Percentiles rank a stretch among this genome's conserved stretches.
These are phyloP conservation scores for Limnephilus auricula DNA, from an alignment of 2,888 invertebrate genomes.

Conservation along the genomic window DNA sequence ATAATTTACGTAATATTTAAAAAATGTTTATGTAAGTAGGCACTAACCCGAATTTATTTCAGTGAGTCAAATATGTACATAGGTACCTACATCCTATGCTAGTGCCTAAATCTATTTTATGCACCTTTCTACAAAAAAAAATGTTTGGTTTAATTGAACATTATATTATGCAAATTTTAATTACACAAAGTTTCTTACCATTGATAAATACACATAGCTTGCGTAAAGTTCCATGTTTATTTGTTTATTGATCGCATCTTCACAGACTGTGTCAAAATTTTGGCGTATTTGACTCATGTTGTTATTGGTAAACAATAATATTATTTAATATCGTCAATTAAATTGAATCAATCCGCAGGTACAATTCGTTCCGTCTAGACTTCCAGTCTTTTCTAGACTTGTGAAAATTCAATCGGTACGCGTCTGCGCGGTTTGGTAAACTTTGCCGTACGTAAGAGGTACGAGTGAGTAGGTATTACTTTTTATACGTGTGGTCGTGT, in stretches of 20 bases:
- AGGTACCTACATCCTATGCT: no score
- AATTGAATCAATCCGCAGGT: no score
- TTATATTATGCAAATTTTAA: background rate
- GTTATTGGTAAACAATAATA: background rate
- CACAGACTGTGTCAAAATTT: slow-evolving; percentile 82
- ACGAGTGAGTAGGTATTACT: background rate
- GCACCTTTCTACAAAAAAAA: no score
- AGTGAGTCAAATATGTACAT: no score
- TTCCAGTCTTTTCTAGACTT: background rate
- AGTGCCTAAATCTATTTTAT: no score
- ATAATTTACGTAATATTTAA: no score
- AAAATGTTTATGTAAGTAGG: no score
- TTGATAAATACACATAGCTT: slow-evolving; percentile 85
- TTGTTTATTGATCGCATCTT: slow-evolving; percentile 83
- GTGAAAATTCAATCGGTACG: slow-evolving; percentile 44
- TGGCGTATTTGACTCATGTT: slow-evolving; percentile 78
- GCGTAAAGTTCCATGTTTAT: slow-evolving; percentile 86
- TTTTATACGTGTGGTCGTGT: background rate
- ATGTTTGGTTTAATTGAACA: no score
- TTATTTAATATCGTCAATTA: background rate
- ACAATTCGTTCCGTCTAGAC: slow-evolving; percentile 27
- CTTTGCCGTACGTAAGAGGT: background rate
- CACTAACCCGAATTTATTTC: no score
- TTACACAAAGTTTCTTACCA: slow-evolving; percentile 77
- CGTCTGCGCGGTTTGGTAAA: slow-evolving; percentile 41